phyloP scores from a whole-genome alignment of 2,113 vertebrate species.

The Numida meleagris region DNA sequence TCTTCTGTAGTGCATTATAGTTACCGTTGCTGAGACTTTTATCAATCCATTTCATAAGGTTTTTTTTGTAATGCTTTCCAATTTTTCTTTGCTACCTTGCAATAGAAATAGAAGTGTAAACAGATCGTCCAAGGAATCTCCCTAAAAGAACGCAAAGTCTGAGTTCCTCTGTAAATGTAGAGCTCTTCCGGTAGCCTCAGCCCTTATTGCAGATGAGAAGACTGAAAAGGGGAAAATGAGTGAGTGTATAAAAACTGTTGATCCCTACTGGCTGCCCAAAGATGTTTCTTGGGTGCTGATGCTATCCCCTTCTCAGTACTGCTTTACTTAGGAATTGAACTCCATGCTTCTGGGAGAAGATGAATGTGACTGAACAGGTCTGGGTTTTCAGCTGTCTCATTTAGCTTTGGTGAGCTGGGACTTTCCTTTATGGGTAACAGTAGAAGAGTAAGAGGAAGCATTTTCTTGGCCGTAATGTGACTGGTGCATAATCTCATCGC shows the following conservation, averaged over 20 bases:
- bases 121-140: neutral
- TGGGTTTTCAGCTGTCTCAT: neutral
- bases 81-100: neutral
- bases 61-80: neutral
- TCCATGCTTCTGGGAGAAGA: neutral
- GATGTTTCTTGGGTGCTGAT: neutral
- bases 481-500: neutral
- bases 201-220: neutral
- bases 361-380: neutral
- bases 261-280: neutral
- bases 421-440: neutral
- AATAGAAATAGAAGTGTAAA: neutral
- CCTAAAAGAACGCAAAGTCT: neutral
- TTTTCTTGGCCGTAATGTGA: neutral
- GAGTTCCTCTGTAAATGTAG: neutral
- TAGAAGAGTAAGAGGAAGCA: neutral
- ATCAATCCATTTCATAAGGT: neutral
- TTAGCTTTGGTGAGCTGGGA: neutral
- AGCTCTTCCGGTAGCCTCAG: neutral
- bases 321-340: neutral
- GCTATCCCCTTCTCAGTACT: neutral
- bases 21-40: neutral
- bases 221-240: neutral
- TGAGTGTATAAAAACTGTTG: neutral
- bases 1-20: rapidly evolving